phyloP scores from a whole-genome alignment of 2,888 invertebrate species.

The Nomada ferruginata region DNA sequence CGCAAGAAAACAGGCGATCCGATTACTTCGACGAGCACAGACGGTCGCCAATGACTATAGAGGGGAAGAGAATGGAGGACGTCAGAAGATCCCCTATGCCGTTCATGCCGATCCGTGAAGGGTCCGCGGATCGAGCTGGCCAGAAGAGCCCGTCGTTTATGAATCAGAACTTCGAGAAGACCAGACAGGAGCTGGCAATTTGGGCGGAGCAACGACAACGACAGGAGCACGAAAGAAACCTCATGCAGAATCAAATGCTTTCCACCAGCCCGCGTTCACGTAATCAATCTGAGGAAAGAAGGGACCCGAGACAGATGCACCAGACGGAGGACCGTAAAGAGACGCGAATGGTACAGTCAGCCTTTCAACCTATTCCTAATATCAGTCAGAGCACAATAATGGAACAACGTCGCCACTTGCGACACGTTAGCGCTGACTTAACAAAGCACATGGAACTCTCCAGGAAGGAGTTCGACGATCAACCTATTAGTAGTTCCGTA shows the following conservation, averaged over 20 bases:
- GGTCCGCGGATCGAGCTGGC: constrained; percentile 76
- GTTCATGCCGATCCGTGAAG: constrained; percentile 80
- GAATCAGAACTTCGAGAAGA: constrained; percentile 82
- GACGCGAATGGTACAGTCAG: constrained; percentile 77
- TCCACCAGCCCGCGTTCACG: constrained; percentile 80
- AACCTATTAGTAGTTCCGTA: constrained; percentile 80
- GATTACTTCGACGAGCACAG: constrained; percentile 83
- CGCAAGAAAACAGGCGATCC: constrained; percentile 80
- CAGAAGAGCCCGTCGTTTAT: constrained; percentile 80
- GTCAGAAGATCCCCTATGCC: constrained; percentile 81
- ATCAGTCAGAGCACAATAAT: constrained; percentile 82
- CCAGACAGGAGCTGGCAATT: constrained; percentile 81
- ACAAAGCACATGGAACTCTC: constrained; percentile 82
- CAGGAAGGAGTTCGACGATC: constrained; percentile 82
- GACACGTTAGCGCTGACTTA: constrained; percentile 82
- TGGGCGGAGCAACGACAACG: constrained; percentile 83
- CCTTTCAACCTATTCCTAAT: constrained; percentile 81
- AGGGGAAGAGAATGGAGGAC: constrained; percentile 80
- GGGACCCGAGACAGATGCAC: constrained; percentile 67
- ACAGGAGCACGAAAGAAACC: constrained; percentile 80
- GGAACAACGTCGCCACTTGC: constrained; percentile 82
- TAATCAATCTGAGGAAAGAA: constrained; percentile 80
- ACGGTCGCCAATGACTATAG: constrained; percentile 80
- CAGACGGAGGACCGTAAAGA: constrained; percentile 78
- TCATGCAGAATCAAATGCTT: constrained; percentile 75